These are phyloP conservation scores for Mesoclemmys tuberculata DNA, from an alignment of 2,113 vertebrate genomes.

Conservation along the genomic window DNA sequence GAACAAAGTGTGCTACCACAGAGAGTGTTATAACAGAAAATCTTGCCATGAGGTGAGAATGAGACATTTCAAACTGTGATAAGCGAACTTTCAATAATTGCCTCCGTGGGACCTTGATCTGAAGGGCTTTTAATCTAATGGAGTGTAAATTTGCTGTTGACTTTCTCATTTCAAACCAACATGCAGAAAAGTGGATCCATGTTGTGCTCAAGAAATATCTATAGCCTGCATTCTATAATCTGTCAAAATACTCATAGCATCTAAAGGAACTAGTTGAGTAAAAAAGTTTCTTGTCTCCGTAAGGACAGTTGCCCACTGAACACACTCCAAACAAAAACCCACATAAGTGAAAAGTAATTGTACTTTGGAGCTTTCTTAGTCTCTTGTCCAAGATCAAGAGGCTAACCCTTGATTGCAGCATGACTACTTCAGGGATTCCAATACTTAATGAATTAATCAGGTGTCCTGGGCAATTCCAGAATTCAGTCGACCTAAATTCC, in stretches of 20 bases:
- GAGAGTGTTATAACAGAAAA: background rate
- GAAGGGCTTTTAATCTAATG: conserved; percentile 34
- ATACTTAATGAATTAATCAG: background rate
- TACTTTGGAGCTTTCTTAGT: background rate
- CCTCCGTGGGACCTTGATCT: background rate
- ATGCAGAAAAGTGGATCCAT: background rate
- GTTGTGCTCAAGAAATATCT: conserved; percentile 21
- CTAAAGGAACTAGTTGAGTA: background rate
- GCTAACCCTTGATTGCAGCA: background rate
- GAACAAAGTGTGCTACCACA: background rate
- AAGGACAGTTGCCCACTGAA: background rate
- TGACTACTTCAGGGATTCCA: background rate
- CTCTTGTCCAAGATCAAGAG: background rate
- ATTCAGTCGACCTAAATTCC: background rate
- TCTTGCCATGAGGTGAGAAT: background rate
- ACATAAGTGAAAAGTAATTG: background rate
- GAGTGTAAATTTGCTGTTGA: background rate
- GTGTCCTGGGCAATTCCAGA: background rate
- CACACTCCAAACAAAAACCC: background rate
- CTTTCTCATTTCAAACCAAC: conserved; percentile 31
- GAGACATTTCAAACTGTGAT: conserved; percentile 29
- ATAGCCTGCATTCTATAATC: background rate
- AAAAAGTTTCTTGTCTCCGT: background rate
- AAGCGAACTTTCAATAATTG: conserved; percentile 23
- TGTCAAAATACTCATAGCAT: conserved; percentile 37